Conservation (phyloP, 2,113 vertebrate genomes). For the Syrmaticus mikado region DNA sequence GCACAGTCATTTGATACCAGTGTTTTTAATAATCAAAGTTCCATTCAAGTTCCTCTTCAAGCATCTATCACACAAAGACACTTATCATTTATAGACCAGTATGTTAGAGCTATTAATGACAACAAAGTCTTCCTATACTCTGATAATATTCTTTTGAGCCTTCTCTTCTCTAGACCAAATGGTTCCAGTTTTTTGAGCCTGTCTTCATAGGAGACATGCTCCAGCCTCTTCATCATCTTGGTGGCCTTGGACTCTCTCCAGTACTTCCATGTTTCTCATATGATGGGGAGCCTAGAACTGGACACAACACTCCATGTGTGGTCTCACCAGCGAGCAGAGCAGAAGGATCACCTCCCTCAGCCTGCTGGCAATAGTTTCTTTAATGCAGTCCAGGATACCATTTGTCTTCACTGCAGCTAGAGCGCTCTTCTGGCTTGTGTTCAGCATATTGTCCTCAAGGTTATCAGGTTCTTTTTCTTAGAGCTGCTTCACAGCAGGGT, state of each 20-base stretch:
- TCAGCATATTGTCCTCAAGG: neutral
- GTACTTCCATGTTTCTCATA: neutral
- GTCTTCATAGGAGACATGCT: neutral
- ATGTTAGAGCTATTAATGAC: conserved; percentile 33
- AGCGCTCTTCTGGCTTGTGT: neutral
- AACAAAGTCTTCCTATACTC: neutral
- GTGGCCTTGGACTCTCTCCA: neutral
- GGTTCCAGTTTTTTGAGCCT: neutral
- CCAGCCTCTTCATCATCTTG: neutral
- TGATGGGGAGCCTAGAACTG: neutral
- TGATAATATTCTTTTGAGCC: neutral
- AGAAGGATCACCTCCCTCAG: neutral
- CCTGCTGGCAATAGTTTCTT: neutral
- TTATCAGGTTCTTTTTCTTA: neutral
- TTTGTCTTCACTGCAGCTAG: neutral
- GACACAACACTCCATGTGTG: neutral
- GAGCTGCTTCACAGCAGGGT: neutral
- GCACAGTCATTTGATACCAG: neutral
- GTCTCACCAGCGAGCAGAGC: neutral
- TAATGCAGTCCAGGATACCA: neutral
- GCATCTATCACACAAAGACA: conserved; percentile 32
- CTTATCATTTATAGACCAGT: conserved; percentile 38
- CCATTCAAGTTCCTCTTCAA: neutral
- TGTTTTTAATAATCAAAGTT: conserved; percentile 24
- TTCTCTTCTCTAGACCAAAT: neutral